A percentile compares a stretch with the other conserved stretches of the same genome.
These are phyloP conservation scores for Zaprionus gabonicus DNA, from an alignment of 1,140 invertebrate genomes.

Conservation along the genomic window DNA sequence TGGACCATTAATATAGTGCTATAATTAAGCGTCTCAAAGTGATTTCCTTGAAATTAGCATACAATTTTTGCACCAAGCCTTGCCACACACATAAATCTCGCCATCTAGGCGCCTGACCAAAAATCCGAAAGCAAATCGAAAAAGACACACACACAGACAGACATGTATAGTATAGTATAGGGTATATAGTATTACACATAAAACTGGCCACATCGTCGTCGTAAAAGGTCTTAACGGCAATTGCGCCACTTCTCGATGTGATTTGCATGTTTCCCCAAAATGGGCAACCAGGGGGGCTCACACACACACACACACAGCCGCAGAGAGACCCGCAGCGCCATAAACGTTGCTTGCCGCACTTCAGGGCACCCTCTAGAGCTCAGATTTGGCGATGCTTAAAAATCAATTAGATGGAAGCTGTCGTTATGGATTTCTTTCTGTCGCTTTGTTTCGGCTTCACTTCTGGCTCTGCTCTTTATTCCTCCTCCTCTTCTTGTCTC, in stretches of 20 bases:
- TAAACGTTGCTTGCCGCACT: constrained; percentile 24
- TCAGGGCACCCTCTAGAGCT: constrained; percentile 37
- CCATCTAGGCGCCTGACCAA: constrained; percentile 59
- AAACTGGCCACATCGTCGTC: constrained; percentile 30
- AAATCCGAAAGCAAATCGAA: constrained; percentile 12
- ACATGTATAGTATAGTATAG: background rate
- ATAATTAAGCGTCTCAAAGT: constrained; percentile 56
- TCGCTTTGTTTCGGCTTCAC: constrained; percentile 12
- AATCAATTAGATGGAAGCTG: constrained; percentile 59
- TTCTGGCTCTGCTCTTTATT: constrained; percentile 5
- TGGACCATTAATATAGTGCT: constrained; percentile 45
- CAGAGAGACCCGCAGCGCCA: constrained; percentile 15
- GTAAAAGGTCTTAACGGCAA: constrained; percentile 60
- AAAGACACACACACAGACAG: too few species aligned
- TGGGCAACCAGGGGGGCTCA: constrained; percentile 18
- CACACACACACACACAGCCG: constrained; percentile 6
- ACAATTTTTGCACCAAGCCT: constrained; percentile 53
- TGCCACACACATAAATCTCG: constrained; percentile 18
- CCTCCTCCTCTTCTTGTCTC: constrained; percentile 3
- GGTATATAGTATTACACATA: background rate
- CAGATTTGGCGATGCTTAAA: constrained; percentile 55
- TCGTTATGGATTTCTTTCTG: constrained; percentile 44
- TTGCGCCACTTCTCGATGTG: constrained; percentile 58
- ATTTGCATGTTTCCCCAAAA: constrained; percentile 67
- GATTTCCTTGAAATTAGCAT: constrained; percentile 72